Evolutionary conservation across 1,140 invertebrate species (phyloP).

Genomic region (Diorhabda elongata): DNA sequence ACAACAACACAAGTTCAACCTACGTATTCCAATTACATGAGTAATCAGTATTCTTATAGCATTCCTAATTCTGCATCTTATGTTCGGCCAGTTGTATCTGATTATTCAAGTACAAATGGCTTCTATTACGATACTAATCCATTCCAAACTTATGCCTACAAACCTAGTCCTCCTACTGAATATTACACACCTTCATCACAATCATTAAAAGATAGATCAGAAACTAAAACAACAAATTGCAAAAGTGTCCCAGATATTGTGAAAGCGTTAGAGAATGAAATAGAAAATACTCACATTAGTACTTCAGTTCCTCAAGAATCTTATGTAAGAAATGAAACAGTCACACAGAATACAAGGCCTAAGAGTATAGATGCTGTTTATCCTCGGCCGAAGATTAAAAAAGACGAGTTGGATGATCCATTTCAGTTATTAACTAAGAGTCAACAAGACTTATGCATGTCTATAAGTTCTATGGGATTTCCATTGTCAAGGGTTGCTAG

Average conservation of each 20-base stretch:
- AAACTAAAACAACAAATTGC: constrained; percentile 30
- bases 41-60: constrained; percentile 14
- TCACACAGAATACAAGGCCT: constrained; percentile 18
- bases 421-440: constrained; percentile 55
- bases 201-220: constrained; percentile 4
- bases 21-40: constrained; percentile 11
- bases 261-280: constrained; percentile 64
- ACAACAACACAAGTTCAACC: constrained; percentile 2
- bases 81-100: constrained; percentile 49
- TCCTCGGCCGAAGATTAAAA: constrained; percentile 29
- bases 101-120: constrained; percentile 23
- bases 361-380: constrained; percentile 30
- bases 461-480: constrained; percentile 82
- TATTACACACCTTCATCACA: constrained; percentile 1
- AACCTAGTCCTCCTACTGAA: constrained; percentile 15
- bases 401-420: constrained; percentile 46
- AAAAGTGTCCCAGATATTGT: constrained; percentile 70
- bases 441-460: constrained; percentile 63
- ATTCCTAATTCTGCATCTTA: constrained; percentile 40
- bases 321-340: constrained; percentile 20
- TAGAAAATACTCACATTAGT: constrained; percentile 53
- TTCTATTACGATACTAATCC: constrained; percentile 24
- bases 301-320: constrained; percentile 27
- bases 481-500: constrained; percentile 69
- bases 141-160: constrained; percentile 13